phyloP scores from a whole-genome alignment of 2,888 invertebrate genomes.

The Tipula helvola region DNA sequence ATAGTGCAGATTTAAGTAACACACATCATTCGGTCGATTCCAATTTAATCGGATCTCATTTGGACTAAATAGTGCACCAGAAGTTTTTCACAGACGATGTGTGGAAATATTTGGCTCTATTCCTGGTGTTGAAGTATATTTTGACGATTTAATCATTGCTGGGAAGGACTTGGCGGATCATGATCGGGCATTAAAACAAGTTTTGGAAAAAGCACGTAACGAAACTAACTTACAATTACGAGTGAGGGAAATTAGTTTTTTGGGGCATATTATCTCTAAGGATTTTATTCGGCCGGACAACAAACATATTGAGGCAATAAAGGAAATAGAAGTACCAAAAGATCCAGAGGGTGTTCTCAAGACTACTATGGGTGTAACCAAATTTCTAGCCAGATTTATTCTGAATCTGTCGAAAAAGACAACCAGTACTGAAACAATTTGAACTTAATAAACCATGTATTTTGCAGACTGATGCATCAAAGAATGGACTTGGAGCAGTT shows the following conservation, averaged over 20 bases:
- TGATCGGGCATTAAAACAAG: constrained; percentile 12
- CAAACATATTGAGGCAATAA: background rate
- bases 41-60: constrained; percentile 15
- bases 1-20: constrained; percentile 16
- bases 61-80: too few relatives aligned
- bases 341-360: background rate
- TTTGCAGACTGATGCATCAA: too few relatives aligned
- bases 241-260: background rate
- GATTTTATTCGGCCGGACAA: background rate
- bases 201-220: constrained; percentile 11
- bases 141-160: constrained; percentile 21
- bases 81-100: constrained; percentile 8
- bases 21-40: constrained; percentile 18
- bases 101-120: too few relatives aligned
- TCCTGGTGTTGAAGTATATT: constrained; percentile 20
- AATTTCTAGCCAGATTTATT: background rate
- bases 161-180: constrained; percentile 16
- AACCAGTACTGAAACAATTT: background rate
- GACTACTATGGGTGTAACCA: background rate
- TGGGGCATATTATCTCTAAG: constrained; percentile 7
- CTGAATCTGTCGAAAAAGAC: too few relatives aligned
- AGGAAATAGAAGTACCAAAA: background rate
- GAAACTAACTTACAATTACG: constrained; percentile 13
- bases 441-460: too few relatives aligned
- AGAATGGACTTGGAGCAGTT: background rate